Evolutionary conservation across 2,888 invertebrate genomes (phyloP).

Genomic region (Lycaena phlaeas): DNA sequence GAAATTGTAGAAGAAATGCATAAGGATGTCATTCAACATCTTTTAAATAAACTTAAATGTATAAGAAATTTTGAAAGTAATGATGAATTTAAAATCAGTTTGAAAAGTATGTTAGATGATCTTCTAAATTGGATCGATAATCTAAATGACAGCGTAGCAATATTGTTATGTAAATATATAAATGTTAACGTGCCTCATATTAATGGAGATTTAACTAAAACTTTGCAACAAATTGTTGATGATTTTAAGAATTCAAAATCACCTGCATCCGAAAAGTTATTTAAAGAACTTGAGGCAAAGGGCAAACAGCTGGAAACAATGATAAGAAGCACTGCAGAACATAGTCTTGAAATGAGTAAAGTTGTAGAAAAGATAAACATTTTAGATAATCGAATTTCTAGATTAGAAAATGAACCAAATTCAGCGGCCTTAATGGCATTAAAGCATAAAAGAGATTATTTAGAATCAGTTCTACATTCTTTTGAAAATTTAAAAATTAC

Average conservation of each 20-base stretch:
- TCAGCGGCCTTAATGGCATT: conserved; percentile 48
- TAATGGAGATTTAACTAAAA: conserved; percentile 40
- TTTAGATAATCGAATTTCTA: conserved; percentile 43
- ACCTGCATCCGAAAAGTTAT: conserved; percentile 29
- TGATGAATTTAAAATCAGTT: conserved; percentile 36
- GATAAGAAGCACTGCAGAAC: conserved; percentile 39
- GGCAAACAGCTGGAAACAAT: conserved; percentile 40
- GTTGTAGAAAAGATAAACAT: conserved; percentile 43
- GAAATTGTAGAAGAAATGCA: conserved; percentile 64
- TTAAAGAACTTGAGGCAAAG: conserved; percentile 37
- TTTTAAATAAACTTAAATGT: conserved; percentile 41
- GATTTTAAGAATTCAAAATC: conserved; percentile 32
- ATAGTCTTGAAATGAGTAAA: conserved; percentile 48
- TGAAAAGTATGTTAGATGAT: conserved; percentile 34
- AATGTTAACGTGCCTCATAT: conserved; percentile 37
- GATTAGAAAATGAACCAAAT: conserved; percentile 35
- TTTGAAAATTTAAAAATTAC: conserved; percentile 47
- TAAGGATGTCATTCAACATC: conserved; percentile 31
- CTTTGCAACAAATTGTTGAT: conserved; percentile 48
- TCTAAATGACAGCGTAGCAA: conserved; percentile 44
- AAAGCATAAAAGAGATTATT: conserved; percentile 42
- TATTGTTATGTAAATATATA: conserved; percentile 38
- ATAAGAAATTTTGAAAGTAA: conserved; percentile 33
- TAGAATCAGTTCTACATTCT: conserved; percentile 37
- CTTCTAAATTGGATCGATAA: conserved; percentile 52